Conservation (phyloP, 2,888 invertebrate genomes). For the Unio pictorum region DNA sequence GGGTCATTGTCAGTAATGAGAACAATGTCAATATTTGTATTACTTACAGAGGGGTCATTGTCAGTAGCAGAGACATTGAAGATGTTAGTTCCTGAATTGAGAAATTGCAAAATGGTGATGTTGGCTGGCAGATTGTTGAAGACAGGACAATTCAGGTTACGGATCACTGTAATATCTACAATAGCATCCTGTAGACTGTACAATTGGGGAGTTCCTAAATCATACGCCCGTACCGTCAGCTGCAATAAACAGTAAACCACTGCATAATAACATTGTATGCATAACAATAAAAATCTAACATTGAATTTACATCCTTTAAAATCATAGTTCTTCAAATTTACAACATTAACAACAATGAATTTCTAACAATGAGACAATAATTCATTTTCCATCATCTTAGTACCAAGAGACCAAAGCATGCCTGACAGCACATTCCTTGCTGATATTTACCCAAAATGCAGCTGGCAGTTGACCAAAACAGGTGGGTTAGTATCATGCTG, state of each 20-base stretch:
- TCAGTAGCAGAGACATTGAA: constrained; percentile 42
- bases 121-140: constrained; percentile 48
- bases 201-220: constrained; percentile 48
- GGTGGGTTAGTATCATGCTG: too few species aligned
- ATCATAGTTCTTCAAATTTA: too few species aligned
- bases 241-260: constrained; percentile 13
- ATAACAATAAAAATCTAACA: not conserved
- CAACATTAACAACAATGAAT: too few species aligned
- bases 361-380: not conserved
- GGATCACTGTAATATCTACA: constrained; percentile 50
- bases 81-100: constrained; percentile 13
- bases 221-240: constrained; percentile 46
- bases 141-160: constrained; percentile 51
- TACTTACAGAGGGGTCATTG: constrained; percentile 38
- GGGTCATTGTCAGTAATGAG: too few species aligned
- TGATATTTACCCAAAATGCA: too few species aligned
- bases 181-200: constrained; percentile 40
- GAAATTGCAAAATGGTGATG: constrained; percentile 38
- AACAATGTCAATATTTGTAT: too few species aligned
- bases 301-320: not conserved
- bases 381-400: too few species aligned
- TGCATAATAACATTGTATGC: not conserved
- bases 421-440: too few species aligned
- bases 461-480: too few species aligned
- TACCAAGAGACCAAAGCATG: too few species aligned